A percentile compares a stretch with the other conserved stretches of the same genome.
Conservation (phyloP, 2,888 invertebrate species). For the Brachylomia viminalis region DNA sequence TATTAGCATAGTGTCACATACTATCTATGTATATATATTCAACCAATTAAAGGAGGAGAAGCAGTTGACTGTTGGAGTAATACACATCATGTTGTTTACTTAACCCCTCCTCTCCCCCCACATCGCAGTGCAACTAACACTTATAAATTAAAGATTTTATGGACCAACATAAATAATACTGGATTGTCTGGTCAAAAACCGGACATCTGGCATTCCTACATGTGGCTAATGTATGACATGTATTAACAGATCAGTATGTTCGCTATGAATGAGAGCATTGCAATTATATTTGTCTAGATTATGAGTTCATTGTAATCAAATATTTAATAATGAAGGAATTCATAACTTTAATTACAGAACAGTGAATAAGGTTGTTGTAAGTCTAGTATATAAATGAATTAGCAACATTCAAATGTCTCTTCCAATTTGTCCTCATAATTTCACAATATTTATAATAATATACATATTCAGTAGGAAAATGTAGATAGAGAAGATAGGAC, state of each 20-base stretch:
- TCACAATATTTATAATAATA: not conserved
- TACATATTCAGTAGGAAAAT: slow-evolving; percentile 25
- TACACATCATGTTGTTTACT: too few species aligned
- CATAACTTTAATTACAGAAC: not conserved
- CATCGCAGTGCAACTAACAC: too few species aligned
- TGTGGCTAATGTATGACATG: slow-evolving; percentile 23
- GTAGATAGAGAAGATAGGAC: slow-evolving; percentile 37
- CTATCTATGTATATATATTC: too few species aligned
- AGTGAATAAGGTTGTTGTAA: not conserved
- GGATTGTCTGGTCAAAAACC: too few species aligned
- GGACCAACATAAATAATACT: too few species aligned
- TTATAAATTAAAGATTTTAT: too few species aligned
- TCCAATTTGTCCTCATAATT: not conserved
- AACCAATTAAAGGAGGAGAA: too few species aligned
- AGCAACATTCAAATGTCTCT: not conserved
- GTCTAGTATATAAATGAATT: not conserved
- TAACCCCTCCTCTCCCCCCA: too few species aligned
- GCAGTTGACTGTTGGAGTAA: too few species aligned
- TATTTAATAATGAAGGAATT: slow-evolving; percentile 9
- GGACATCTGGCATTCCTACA: too few species aligned
- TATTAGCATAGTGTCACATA: too few species aligned
- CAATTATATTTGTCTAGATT: slow-evolving; percentile 10
- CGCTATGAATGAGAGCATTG: slow-evolving; percentile 24
- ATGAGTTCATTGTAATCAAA: slow-evolving; percentile 6
- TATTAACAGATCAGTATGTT: slow-evolving; percentile 42